phyloP scores from a whole-genome alignment of 1,140 invertebrate genomes.

The Caenorhabditis elegans region DNA sequence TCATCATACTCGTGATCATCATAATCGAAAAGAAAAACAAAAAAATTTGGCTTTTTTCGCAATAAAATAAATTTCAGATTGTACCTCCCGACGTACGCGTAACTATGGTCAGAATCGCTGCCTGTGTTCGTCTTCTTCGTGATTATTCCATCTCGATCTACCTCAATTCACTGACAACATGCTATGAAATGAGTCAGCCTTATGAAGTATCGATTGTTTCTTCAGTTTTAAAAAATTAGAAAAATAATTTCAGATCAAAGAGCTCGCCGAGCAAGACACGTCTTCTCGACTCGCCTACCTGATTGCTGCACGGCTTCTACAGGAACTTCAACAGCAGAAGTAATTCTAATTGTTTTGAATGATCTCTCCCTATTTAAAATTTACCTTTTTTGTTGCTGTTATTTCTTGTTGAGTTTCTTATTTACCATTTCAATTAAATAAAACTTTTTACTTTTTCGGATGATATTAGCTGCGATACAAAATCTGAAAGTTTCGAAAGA shows the following conservation, averaged over 20 bases:
- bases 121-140: slow-evolving; percentile 83
- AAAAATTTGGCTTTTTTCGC: no score
- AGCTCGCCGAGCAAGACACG: background rate
- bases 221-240: background rate
- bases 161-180: slow-evolving; percentile 25
- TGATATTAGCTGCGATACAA: no score
- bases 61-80: slow-evolving; percentile 70
- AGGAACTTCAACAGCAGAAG: background rate
- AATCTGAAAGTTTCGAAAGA: no score
- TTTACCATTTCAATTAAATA: no score
- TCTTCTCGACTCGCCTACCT: slow-evolving; percentile 3
- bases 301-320: background rate
- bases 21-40: no score
- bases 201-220: slow-evolving; percentile 74
- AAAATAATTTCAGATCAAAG: background rate
- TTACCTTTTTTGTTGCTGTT: background rate
- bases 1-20: no score
- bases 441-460: no score
- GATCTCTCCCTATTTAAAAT: background rate
- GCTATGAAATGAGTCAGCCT: slow-evolving; percentile 16
- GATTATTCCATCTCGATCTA: slow-evolving; percentile 83
- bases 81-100: slow-evolving; percentile 76
- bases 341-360: background rate
- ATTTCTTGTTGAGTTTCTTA: background rate
- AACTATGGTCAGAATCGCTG: slow-evolving; percentile 81